A percentile compares a stretch with the other conserved stretches of the same genome.
phyloP scores from a whole-genome alignment of 2,113 vertebrate genomes.

The Callorhinus ursinus region DNA sequence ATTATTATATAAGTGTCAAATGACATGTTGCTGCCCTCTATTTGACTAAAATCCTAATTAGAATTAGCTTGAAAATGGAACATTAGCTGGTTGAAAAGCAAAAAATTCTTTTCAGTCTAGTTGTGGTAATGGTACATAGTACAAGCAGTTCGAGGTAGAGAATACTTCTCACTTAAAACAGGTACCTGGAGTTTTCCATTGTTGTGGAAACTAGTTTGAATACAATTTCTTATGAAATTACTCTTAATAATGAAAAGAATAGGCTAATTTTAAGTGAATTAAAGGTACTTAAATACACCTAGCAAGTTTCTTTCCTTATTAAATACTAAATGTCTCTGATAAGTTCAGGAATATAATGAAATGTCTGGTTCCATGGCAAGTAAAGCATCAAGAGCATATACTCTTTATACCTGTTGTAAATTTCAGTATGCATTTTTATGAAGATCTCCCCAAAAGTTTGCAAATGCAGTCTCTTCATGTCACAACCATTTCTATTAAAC shows the following conservation, averaged over 20 bases:
- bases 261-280: conserved; percentile 43
- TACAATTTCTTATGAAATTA: conserved; percentile 56
- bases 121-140: background rate
- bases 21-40: background rate
- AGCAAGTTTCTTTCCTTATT: conserved; percentile 43
- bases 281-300: background rate
- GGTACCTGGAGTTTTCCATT: conserved; percentile 45
- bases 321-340: conserved; percentile 20
- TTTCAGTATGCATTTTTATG: background rate
- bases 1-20: conserved; percentile 52
- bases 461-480: background rate
- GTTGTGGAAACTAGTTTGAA: background rate
- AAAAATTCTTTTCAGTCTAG: background rate
- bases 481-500: background rate
- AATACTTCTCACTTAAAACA: conserved; percentile 45
- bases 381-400: background rate
- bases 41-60: conserved; percentile 53
- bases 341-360: background rate
- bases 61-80: conserved; percentile 54
- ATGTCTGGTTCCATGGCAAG: background rate
- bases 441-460: background rate
- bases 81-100: conserved; percentile 5
- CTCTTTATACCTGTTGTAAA: background rate
- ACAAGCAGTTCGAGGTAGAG: background rate
- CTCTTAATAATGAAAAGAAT: conserved; percentile 39